Percentiles rank a stretch among this genome's conserved stretches.
phyloP scores from a whole-genome alignment of 2,888 invertebrate genomes.

The Drosophila acutilabella region DNA sequence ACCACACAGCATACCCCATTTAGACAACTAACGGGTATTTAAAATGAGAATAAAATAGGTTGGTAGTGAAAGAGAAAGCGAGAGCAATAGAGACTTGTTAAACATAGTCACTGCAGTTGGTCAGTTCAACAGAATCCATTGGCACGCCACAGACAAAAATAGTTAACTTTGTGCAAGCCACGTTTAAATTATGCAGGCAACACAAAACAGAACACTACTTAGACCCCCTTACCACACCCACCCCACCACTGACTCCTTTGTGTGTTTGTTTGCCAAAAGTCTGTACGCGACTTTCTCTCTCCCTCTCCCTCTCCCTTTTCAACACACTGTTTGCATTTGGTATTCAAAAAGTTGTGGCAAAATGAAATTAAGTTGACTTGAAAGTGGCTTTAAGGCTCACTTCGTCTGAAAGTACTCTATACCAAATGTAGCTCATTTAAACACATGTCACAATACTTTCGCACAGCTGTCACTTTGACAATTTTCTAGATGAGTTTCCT shows the following conservation, averaged over 20 bases:
- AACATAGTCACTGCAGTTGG: constrained; percentile 55
- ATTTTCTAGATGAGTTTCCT: constrained; percentile 81
- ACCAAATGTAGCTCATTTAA: constrained; percentile 79
- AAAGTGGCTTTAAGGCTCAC: constrained; percentile 61
- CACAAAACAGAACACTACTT: constrained; percentile 38
- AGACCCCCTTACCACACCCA: background rate
- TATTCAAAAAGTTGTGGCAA: constrained; percentile 68
- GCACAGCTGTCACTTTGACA: constrained; percentile 81
- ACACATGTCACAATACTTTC: constrained; percentile 81
- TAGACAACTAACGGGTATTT: background rate
- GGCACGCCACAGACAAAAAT: constrained; percentile 59
- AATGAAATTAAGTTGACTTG: constrained; percentile 64
- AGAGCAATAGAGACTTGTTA: constrained; percentile 57
- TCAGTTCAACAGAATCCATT: constrained; percentile 56
- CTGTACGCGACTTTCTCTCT: constrained; percentile 44
- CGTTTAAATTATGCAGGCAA: constrained; percentile 77
- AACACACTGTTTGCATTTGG: constrained; percentile 54
- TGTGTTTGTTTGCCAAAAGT: constrained; percentile 68
- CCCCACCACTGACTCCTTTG: background rate
- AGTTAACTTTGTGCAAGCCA: constrained; percentile 71
- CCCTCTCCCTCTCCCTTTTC: constrained; percentile 11
- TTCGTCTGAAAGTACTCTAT: constrained; percentile 4
- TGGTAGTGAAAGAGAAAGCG: background rate
- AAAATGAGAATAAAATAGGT: background rate
- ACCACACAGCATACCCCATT: background rate